These are phyloP conservation scores for Parelbella ahira DNA, from an alignment of 2,888 invertebrate species.

Conservation along the genomic window DNA sequence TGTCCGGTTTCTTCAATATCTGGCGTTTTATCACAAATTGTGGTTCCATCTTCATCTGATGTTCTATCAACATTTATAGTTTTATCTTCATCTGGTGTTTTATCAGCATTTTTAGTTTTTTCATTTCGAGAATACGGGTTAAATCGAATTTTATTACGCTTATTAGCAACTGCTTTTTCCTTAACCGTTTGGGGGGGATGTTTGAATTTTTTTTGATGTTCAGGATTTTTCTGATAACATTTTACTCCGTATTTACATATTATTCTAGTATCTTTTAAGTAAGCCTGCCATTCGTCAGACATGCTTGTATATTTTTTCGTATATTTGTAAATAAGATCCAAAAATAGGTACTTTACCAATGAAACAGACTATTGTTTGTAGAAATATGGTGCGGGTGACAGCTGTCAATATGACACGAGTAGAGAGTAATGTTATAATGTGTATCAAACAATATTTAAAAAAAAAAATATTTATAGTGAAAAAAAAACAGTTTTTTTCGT, in stretches of 20 bases:
- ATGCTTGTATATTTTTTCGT: conserved; percentile 45
- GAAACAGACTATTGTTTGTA: no score
- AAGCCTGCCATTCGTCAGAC: conserved; percentile 61
- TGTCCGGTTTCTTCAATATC: no score
- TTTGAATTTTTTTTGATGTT: conserved; percentile 86
- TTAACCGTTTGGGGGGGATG: conserved; percentile 80
- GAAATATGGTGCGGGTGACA: no score
- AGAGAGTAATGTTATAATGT: no score
- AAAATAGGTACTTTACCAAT: no score
- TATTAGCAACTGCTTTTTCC: conserved; percentile 37
- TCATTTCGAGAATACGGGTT: conserved; percentile 41
- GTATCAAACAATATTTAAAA: no score
- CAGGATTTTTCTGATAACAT: conserved; percentile 91
- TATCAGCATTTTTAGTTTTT: conserved; percentile 23
- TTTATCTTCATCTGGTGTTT: conserved; percentile 1
- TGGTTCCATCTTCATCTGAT: conserved; percentile 22
- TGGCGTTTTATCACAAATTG: conserved; percentile 21
- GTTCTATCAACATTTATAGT: no score
- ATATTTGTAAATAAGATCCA: no score
- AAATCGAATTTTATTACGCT: conserved; percentile 36
- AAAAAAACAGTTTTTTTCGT: no score
- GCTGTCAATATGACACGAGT: no score
- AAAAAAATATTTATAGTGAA: no score
- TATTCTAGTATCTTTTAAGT: conserved; percentile 66
- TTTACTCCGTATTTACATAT: conserved; percentile 88